These are phyloP conservation scores for Saccostrea echinata DNA, from an alignment of 1,140 invertebrate species.

Conservation along the genomic window DNA sequence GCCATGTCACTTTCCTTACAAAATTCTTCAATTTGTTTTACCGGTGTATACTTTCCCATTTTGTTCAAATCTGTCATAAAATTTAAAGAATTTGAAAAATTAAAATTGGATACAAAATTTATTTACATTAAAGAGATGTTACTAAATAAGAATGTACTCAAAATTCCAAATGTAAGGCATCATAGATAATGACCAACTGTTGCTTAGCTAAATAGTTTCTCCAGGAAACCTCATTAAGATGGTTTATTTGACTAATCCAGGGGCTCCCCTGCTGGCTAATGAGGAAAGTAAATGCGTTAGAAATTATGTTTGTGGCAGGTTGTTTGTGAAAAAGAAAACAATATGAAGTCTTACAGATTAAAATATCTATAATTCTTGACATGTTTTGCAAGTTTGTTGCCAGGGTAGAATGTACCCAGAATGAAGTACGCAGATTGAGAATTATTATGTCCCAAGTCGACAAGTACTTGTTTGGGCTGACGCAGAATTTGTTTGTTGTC, in stretches of 20 bases:
- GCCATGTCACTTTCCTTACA: background rate
- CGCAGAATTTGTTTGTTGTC: background rate
- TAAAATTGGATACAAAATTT: background rate
- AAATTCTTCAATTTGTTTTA: background rate
- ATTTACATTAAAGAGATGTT: no score
- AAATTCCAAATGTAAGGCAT: no score
- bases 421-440: background rate
- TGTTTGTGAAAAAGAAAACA: background rate
- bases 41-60: background rate
- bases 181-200: no score
- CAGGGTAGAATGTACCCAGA: background rate
- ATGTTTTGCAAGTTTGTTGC: background rate
- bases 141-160: no score
- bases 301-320: background rate
- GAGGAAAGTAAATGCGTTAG: background rate
- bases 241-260: background rate
- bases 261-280: background rate
- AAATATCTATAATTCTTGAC: background rate
- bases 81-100: conserved; percentile 4
- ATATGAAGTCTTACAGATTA: background rate
- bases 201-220: no score
- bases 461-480: background rate
- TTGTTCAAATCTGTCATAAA: background rate
- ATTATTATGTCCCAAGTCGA: background rate
- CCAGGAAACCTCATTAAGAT: no score